Conservation (phyloP, 2,888 invertebrate species). For the Zygaena filipendulae region DNA sequence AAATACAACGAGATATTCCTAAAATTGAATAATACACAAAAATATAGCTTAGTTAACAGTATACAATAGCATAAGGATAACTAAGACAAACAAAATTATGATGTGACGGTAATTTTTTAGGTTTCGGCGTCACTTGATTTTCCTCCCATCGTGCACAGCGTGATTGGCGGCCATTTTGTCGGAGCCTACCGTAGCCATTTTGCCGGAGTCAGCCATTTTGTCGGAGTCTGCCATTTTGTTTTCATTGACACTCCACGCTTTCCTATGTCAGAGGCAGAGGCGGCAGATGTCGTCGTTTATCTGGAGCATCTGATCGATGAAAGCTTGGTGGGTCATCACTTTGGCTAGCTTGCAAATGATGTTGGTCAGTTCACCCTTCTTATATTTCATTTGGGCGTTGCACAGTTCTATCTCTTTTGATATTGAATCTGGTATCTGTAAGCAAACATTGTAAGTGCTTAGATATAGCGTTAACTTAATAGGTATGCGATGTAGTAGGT, state of each 20-base stretch:
- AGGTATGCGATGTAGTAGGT: too few species aligned
- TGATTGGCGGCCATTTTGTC: slow-evolving; percentile 13
- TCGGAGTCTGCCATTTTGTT: slow-evolving; percentile 30
- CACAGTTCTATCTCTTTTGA: slow-evolving; percentile 73
- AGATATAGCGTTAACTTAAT: too few species aligned
- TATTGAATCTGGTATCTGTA: slow-evolving; percentile 71
- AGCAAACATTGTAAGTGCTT: slow-evolving; percentile 4
- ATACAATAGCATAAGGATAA: too few species aligned
- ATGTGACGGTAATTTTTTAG: too few species aligned
- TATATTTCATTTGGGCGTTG: slow-evolving; percentile 78
- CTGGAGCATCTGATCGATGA: slow-evolving; percentile 79
- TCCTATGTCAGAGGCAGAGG: slow-evolving; percentile 70
- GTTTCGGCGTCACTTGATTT: background rate
- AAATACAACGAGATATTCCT: background rate
- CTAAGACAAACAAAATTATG: too few species aligned
- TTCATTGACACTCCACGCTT: slow-evolving; percentile 8
- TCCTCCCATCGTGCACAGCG: slow-evolving; percentile 3
- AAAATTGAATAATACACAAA: too few species aligned
- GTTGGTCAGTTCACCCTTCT: slow-evolving; percentile 69
- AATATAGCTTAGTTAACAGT: too few species aligned
- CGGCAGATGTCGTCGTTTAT: slow-evolving; percentile 85
- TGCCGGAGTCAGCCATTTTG: slow-evolving; percentile 11
- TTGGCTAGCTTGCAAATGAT: slow-evolving; percentile 74
- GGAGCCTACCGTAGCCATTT: slow-evolving; percentile 10
- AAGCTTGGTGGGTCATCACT: slow-evolving; percentile 76